Conservation (phyloP, 1,140 invertebrate species). For the Littorina saxatilis region DNA sequence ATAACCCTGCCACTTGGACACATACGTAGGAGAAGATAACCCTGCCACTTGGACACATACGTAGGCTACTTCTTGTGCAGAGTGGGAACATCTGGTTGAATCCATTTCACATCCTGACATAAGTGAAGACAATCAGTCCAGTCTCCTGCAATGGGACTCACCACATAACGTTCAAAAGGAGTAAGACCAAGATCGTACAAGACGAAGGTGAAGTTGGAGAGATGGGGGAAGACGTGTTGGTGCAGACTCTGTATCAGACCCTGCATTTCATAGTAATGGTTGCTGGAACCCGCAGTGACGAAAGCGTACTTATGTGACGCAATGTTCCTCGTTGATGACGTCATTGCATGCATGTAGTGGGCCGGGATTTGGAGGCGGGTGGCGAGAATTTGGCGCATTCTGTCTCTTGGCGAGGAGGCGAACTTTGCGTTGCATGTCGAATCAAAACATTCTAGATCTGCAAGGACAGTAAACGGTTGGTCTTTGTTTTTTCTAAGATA, state of each 20-base stretch:
- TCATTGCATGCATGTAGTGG: background rate
- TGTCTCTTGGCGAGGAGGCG: background rate
- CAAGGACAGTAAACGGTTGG: too few species aligned
- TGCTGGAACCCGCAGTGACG: background rate
- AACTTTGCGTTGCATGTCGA: background rate
- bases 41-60: too few species aligned
- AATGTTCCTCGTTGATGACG: background rate
- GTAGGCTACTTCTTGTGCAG: too few species aligned
- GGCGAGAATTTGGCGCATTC: background rate
- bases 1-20: too few species aligned
- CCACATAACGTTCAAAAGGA: background rate
- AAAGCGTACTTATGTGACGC: background rate
- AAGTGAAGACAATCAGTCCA: too few species aligned
- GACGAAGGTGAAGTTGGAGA: slow-evolving; percentile 20
- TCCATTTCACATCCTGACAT: too few species aligned
- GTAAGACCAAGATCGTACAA: background rate
- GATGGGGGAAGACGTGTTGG: background rate
- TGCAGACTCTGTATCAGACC: background rate
- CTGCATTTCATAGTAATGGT: slow-evolving; percentile 26
- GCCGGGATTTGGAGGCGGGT: background rate
- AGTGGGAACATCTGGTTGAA: too few species aligned
- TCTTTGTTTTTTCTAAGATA: too few species aligned
- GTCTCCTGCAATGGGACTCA: too few species aligned
- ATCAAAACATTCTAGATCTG: background rate
- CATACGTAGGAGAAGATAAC: too few species aligned